Evolutionary conservation across 35 echinoderm and acorn worm species (phyloP).

Genomic region (Diadema setosum): DNA sequence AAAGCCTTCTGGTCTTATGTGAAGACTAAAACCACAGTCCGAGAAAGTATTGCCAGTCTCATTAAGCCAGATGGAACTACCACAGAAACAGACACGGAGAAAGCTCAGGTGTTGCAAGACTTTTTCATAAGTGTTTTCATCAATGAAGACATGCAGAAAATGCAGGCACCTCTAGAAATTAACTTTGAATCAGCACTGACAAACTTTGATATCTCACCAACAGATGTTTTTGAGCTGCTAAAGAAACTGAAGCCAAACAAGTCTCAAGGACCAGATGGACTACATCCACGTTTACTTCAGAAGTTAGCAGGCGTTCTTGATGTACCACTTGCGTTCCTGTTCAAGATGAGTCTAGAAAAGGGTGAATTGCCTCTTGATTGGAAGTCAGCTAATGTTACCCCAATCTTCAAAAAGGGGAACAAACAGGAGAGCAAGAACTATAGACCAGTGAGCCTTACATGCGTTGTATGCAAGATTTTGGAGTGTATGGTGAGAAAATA

Average conservation of each 20-base stretch:
- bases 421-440: conserved; percentile 31
- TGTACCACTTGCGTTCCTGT: conserved; percentile 10
- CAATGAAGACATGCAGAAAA: not conserved
- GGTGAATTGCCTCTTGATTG: conserved; percentile 29
- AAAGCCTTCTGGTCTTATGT: conserved; percentile 36
- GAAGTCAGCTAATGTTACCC: conserved; percentile 52
- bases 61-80: not conserved
- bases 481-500: not conserved
- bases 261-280: conserved; percentile 10
- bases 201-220: not conserved
- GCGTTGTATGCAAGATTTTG: conserved; percentile 23
- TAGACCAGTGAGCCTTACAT: conserved; percentile 47
- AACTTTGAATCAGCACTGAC: not conserved
- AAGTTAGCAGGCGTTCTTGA: not conserved
- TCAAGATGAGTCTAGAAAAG: conserved; percentile 16
- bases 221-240: not conserved
- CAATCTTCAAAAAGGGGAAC: conserved; percentile 41
- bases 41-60: not conserved
- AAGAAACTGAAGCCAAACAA: not conserved
- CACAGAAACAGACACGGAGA: conserved; percentile 1
- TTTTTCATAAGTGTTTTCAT: conserved; percentile 36
- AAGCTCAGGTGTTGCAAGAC: not conserved
- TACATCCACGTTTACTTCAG: conserved; percentile 27
- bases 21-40: conserved; percentile 10
- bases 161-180: not conserved